Percentiles rank a stretch among this genome's conserved stretches.
Evolutionary conservation across 1,140 invertebrate genomes (phyloP).

Genomic region (Thaumatotibia leucotreta): DNA sequence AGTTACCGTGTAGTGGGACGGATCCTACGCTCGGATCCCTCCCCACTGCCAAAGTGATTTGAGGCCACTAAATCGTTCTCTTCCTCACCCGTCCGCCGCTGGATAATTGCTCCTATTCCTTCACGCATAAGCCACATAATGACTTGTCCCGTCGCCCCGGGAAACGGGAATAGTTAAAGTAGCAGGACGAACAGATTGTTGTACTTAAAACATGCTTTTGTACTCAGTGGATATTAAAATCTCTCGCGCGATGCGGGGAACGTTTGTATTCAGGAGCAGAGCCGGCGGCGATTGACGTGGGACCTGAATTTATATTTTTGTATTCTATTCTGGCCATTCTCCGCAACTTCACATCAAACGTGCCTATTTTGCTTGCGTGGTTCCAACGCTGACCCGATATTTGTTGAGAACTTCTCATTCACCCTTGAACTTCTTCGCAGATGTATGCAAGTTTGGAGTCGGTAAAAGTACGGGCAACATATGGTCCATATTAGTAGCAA

Average conservation of each 20-base stretch:
- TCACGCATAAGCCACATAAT: conserved; percentile 48
- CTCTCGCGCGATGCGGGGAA: neutral
- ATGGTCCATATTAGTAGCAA: too few relatives aligned
- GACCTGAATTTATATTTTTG: too few relatives aligned
- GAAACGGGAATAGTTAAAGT: conserved; percentile 42
- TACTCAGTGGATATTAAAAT: conserved; percentile 13
- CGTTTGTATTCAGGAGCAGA: neutral
- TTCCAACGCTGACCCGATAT: too few relatives aligned
- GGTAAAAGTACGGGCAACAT: too few relatives aligned
- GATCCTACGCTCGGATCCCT: conserved; percentile 62
- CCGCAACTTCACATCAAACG: too few relatives aligned
- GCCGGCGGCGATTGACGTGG: neutral
- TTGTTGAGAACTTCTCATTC: too few relatives aligned
- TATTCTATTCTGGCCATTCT: too few relatives aligned
- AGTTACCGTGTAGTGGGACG: conserved; percentile 34
- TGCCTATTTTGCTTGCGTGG: too few relatives aligned
- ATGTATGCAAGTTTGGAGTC: too few relatives aligned
- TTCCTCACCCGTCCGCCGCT: conserved; percentile 48
- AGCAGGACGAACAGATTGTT: conserved; percentile 50
- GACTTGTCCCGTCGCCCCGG: conserved; percentile 36
- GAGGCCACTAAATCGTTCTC: conserved; percentile 71
- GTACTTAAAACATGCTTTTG: conserved; percentile 18
- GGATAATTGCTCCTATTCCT: conserved; percentile 58
- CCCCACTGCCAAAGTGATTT: conserved; percentile 64
- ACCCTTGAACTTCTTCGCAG: too few relatives aligned